These are phyloP conservation scores for Drosophila neonasuta DNA, from an alignment of 2,888 invertebrate species.

Conservation along the genomic window DNA sequence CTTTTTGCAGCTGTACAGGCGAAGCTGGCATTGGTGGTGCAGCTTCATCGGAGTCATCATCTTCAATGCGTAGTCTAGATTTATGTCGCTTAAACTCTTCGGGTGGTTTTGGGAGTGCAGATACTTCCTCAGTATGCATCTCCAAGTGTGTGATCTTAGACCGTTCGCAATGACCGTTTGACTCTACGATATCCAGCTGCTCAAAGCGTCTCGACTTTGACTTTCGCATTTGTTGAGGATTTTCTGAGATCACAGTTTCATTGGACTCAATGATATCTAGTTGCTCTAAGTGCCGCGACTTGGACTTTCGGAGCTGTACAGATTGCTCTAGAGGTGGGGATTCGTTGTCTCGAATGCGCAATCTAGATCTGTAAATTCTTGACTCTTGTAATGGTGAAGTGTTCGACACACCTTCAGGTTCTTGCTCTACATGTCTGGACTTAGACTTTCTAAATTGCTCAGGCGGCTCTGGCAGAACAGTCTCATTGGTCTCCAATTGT, in stretches of 20 bases:
- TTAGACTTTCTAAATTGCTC: neutral
- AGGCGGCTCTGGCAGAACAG: conserved; percentile 2
- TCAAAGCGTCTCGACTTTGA: neutral
- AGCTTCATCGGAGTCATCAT: neutral
- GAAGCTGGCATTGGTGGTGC: neutral
- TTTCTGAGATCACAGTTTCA: no score
- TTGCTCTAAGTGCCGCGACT: neutral
- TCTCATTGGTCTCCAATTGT: neutral
- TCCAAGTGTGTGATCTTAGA: no score
- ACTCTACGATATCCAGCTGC: no score
- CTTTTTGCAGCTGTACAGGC: neutral
- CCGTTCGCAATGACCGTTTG: no score
- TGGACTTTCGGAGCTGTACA: neutral
- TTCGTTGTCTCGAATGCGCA: neutral
- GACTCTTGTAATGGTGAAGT: neutral
- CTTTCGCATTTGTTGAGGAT: neutral
- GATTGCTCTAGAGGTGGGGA: neutral
- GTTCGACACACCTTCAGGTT: neutral
- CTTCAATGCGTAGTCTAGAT: neutral
- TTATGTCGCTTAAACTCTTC: no score
- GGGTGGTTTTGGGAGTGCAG: no score
- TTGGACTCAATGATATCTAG: neutral
- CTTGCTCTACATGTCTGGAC: neutral
- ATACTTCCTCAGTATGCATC: no score
- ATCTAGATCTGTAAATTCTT: neutral